A percentile compares a stretch with the other conserved stretches of the same genome.
These are phyloP conservation scores for Allobates femoralis DNA, from an alignment of 2,797 vertebrate species.

Conservation along the genomic window DNA sequence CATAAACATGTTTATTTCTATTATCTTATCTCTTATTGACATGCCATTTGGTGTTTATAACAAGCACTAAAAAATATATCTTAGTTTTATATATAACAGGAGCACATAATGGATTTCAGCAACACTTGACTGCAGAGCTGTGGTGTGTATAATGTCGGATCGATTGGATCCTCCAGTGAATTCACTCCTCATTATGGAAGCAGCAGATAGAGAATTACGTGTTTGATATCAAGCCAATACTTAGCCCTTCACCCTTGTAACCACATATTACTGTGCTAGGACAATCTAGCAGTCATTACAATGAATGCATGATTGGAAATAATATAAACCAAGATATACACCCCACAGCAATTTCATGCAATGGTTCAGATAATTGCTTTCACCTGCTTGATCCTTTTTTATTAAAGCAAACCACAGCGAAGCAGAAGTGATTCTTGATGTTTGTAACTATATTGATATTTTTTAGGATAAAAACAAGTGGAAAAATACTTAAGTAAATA, in stretches of 20 bases:
- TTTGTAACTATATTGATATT: not conserved
- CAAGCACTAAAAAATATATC: slow-evolving; percentile 29
- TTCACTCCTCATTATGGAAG: slow-evolving; percentile 54
- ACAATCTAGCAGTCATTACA: slow-evolving; percentile 31
- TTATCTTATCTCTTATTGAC: slow-evolving; percentile 24
- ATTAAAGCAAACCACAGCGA: not conserved
- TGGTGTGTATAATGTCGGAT: slow-evolving; percentile 46
- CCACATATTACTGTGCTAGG: slow-evolving; percentile 23
- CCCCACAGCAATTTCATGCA: not conserved
- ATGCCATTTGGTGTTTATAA: slow-evolving; percentile 38
- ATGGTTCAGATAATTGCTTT: slow-evolving; percentile 21
- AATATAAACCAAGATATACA: slow-evolving; percentile 22
- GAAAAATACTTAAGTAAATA: too few species aligned
- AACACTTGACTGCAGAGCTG: slow-evolving; percentile 52
- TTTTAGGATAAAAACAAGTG: too few species aligned
- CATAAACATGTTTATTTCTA: slow-evolving; percentile 7
- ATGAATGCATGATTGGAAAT: slow-evolving; percentile 27
- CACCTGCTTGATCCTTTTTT: not conserved
- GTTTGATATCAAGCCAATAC: slow-evolving; percentile 50
- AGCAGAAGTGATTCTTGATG: not conserved
- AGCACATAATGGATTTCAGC: slow-evolving; percentile 48
- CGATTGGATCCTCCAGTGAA: slow-evolving; percentile 50
- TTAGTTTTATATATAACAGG: slow-evolving; percentile 47
- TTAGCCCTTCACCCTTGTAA: slow-evolving; percentile 44
- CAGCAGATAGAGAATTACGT: slow-evolving; percentile 58